A percentile compares a stretch with the other conserved stretches of the same genome.
Evolutionary conservation across 2,888 invertebrate genomes (phyloP).

Genomic region (Apamea epomidion): DNA sequence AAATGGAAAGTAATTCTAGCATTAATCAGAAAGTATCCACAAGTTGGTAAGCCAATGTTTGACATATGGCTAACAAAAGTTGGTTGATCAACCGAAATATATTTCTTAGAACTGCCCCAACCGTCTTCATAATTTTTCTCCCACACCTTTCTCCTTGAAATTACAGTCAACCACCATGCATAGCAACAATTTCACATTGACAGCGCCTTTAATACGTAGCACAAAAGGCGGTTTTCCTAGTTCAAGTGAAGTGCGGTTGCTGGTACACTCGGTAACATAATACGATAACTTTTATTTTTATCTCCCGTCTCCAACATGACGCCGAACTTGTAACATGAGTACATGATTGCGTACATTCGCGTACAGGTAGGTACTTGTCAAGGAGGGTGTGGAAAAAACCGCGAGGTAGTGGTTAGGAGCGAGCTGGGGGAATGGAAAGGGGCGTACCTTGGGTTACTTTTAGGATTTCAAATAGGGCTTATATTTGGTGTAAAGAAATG

Average conservation of each 20-base stretch:
- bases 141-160: constrained; percentile 17
- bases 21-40: background rate
- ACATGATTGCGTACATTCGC: constrained; percentile 37
- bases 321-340: constrained; percentile 61
- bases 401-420: background rate
- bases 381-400: constrained; percentile 38
- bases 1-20: background rate
- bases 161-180: background rate
- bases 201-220: background rate
- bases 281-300: constrained; percentile 59
- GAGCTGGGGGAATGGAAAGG: background rate
- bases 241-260: background rate
- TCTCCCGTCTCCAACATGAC: constrained; percentile 58
- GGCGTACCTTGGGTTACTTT: background rate
- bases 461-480: background rate
- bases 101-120: background rate
- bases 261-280: constrained; percentile 65
- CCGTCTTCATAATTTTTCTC: background rate
- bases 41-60: background rate
- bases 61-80: background rate
- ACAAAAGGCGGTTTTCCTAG: background rate
- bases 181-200: background rate
- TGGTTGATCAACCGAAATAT: background rate
- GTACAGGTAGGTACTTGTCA: constrained; percentile 14
- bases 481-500: background rate